Base-by-base conservation (phyloP, 1,140 invertebrate species). In the Oryzaephilus surinamensis region DNA sequence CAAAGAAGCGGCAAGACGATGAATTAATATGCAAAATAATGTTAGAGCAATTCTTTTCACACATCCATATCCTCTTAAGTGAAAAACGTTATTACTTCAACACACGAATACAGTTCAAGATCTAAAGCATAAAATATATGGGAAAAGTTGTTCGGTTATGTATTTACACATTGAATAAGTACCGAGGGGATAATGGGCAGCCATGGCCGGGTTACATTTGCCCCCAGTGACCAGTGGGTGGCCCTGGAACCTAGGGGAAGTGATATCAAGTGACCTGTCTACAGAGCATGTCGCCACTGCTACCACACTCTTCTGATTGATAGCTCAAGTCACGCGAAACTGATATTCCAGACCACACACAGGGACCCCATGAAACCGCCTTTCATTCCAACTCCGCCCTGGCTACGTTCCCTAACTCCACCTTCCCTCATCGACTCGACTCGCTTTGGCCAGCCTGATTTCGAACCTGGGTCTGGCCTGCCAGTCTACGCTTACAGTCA, bases 271-370 rank as follows among this genome's bases (percentile, higher is more conserved):
- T 59, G 58, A 46, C 52, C 55, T 58, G 57, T 57, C 55, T 58
- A 59, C 58, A 59, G 55, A 54, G 51, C 54, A 55, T 58, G 58
- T 61, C 58, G 58, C 58, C 58, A 61, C 58, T 47, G 58, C 57
- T 50, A 58, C 57, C 58, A 52, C 52, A 55, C 46, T 45, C 44
- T 34, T n/a, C 56, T 61, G 58, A 61, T 61, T 61, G 58, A 61
- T 61, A 50, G 57, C 51, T 51, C 42, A 49, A 57, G 52, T 57
- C 56, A 54, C 43, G 51, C 55, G 54, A 56, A 57, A 55, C 56
- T 50, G 51, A 58, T 55, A 47, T 24, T n/a, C 39, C 43, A 45
- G 51, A 60, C 58, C 58, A 60, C 58, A 58, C 56, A 54, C 51
- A 51, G n/a, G n/a, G n/a, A n/a, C n/a, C n/a, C 47, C 29, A 45